Evolutionary conservation across 2,113 vertebrate genomes (phyloP).

Genomic region (Rhadina sibilatrix): DNA sequence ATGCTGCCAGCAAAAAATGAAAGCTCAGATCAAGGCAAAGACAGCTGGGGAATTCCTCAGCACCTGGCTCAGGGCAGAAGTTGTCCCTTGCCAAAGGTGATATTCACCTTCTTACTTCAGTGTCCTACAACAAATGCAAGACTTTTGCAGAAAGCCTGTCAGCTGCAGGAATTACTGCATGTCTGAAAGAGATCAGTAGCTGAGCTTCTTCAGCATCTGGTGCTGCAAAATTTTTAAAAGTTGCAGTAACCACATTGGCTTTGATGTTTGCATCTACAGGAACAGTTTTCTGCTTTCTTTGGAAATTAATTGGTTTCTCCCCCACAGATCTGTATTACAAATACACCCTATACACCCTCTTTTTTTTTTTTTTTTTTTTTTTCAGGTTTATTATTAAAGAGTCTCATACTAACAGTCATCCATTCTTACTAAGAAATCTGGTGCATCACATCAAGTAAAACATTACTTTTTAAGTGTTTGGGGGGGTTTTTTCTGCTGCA

Average conservation of each 20-base stretch:
- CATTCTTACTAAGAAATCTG: not conserved
- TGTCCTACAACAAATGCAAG: not conserved
- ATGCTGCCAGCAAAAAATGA: not conserved
- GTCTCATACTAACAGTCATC: not conserved
- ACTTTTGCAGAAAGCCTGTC: not conserved
- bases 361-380: not conserved
- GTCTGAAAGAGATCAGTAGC: not conserved
- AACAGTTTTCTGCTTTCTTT: not conserved
- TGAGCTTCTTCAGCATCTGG: not conserved
- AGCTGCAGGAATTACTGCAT: not conserved
- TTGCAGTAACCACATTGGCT: not conserved
- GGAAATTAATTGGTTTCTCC: not conserved
- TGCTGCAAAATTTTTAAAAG: not conserved
- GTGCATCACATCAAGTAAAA: not conserved
- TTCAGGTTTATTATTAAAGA: not conserved
- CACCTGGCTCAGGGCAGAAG: not conserved
- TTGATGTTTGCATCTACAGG: not conserved
- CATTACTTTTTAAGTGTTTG: too few relatives aligned
- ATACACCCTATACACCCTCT: too few relatives aligned
- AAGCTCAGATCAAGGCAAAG: not conserved
- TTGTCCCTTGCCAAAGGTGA: not conserved
- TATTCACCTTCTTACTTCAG: not conserved
- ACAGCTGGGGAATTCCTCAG: slow-evolving; percentile 40
- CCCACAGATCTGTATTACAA: not conserved
- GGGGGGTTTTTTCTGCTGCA: not conserved